Conservation (phyloP, 1,140 invertebrate genomes). For the Aphidius ervi region DNA sequence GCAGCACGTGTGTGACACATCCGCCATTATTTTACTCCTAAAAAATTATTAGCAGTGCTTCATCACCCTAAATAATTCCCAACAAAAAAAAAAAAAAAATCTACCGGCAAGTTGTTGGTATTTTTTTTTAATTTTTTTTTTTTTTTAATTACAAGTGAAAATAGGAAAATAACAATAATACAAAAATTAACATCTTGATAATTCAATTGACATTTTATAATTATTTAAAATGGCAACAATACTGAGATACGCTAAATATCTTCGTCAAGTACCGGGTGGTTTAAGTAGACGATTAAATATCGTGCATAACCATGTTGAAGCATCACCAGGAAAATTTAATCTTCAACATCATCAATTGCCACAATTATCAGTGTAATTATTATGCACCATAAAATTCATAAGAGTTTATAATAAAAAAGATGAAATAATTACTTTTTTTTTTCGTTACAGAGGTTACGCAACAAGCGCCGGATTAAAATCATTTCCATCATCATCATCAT, state of each 20-base stretch:
- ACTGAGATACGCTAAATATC: slow-evolving; percentile 12
- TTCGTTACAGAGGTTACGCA: slow-evolving; percentile 23
- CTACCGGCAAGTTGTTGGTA: too few relatives aligned
- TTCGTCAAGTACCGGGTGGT: background rate
- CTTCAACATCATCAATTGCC: background rate
- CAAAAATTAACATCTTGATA: background rate
- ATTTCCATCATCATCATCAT: slow-evolving; percentile 1
- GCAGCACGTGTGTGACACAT: too few relatives aligned
- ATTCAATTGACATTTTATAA: too few relatives aligned
- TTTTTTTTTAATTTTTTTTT: background rate
- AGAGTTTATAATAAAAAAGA: background rate
- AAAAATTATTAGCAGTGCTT: too few relatives aligned
- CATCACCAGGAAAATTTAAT: background rate
- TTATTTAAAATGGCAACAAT: slow-evolving; percentile 15
- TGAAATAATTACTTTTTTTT: slow-evolving; percentile 3
- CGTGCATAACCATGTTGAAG: slow-evolving; percentile 1
- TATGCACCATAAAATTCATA: background rate
- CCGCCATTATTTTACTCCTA: too few relatives aligned
- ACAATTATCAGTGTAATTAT: background rate
- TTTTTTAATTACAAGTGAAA: background rate
- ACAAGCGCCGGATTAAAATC: slow-evolving; percentile 6
- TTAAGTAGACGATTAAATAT: background rate
- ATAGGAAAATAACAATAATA: too few relatives aligned
- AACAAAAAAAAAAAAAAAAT: too few relatives aligned
- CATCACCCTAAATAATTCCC: too few relatives aligned